A percentile compares a stretch with the other conserved stretches of the same genome.
phyloP scores from a whole-genome alignment of 2,888 invertebrate genomes.

The Papilio demoleus region DNA sequence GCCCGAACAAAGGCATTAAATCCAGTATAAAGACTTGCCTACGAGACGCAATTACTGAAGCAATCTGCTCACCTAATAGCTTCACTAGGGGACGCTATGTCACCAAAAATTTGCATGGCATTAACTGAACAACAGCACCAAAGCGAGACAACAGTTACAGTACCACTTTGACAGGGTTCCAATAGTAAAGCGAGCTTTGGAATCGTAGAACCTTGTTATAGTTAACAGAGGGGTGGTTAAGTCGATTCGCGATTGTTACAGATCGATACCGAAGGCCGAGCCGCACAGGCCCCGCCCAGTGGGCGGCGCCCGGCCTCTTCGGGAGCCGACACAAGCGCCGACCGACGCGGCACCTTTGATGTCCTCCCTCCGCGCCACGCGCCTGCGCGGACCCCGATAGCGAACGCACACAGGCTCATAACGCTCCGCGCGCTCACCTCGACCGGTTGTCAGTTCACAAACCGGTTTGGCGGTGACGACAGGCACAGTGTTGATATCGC shows the following conservation, averaged over 20 bases:
- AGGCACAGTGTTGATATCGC: slow-evolving; percentile 68
- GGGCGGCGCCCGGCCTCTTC: slow-evolving; percentile 78
- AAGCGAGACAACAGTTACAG: slow-evolving; percentile 54
- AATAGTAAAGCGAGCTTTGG: slow-evolving; percentile 38
- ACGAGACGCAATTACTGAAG: slow-evolving; percentile 79
- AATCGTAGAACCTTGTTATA: slow-evolving; percentile 58
- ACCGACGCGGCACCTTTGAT: slow-evolving; percentile 76
- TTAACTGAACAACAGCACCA: slow-evolving; percentile 53
- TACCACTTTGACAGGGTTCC: slow-evolving; percentile 60
- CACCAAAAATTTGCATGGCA: slow-evolving; percentile 78
- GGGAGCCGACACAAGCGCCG: slow-evolving; percentile 79
- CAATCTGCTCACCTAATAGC: slow-evolving; percentile 78
- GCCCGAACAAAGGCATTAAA: slow-evolving; percentile 63
- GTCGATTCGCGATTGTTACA: slow-evolving; percentile 69
- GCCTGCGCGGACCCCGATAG: slow-evolving; percentile 71
- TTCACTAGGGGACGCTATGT: slow-evolving; percentile 69
- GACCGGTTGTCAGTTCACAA: slow-evolving; percentile 78
- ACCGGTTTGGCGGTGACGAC: slow-evolving; percentile 78
- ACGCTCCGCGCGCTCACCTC: slow-evolving; percentile 78
- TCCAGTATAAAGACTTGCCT: slow-evolving; percentile 75
- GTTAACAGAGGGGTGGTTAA: slow-evolving; percentile 52
- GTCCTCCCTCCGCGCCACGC: slow-evolving; percentile 59
- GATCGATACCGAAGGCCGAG: slow-evolving; percentile 79
- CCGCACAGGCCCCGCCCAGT: slow-evolving; percentile 76
- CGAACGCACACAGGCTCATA: slow-evolving; percentile 80